Evolutionary conservation across 2,888 invertebrate species (phyloP), one percentile per base, ranked within the genome.

Genomic region (Acleris sparsana): DNA sequence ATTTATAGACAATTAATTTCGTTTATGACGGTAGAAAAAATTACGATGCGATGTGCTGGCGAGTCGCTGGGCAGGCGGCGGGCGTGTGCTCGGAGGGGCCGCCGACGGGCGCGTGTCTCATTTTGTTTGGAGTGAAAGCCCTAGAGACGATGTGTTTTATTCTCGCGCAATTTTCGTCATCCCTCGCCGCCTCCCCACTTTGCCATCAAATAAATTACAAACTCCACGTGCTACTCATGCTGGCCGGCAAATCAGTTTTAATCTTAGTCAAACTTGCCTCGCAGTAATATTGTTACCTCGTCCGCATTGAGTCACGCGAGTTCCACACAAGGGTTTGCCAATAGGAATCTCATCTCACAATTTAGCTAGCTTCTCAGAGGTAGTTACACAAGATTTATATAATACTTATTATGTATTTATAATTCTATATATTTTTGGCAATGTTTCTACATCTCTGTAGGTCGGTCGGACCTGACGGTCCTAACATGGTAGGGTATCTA

Each of bases 51-150:
- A 20, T 55, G 17, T 53, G 63, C 64, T 55, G 48, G 65, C 52
- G 56, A 39, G 29, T 44, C 61, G 66, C 57, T 61, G 66, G 56
- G 66, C 80, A 81, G 81, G 76, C 73, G 73, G 82, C 83, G 84
- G 81, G 77, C 81, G 78, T 76, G 78, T 71, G 72, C 70, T 77
- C 75, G 78, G 76, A 76, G 72, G 73, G 75, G 79, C 77, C 84
- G 76, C 85, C 80, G 74, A 71, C 74, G 67, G 80, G 75, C 87
- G 79, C 82, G 80, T 83, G 84, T 78, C 82, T 86, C 86, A 86
- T 88, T 87, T 86, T 84, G 88, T 87, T 86, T 86, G 85, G 87
- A 86, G 92, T 92, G 92, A 92, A 92, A 92, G 92, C 91, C 71
- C 57, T 84, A 78, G 79, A 76, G 75, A 78, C 85, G 76, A 87